Evolutionary conservation across 2,797 vertebrate species (phyloP), one percentile per base, ranked within the genome.

Genomic region (Chaetodon trifasciatus): DNA sequence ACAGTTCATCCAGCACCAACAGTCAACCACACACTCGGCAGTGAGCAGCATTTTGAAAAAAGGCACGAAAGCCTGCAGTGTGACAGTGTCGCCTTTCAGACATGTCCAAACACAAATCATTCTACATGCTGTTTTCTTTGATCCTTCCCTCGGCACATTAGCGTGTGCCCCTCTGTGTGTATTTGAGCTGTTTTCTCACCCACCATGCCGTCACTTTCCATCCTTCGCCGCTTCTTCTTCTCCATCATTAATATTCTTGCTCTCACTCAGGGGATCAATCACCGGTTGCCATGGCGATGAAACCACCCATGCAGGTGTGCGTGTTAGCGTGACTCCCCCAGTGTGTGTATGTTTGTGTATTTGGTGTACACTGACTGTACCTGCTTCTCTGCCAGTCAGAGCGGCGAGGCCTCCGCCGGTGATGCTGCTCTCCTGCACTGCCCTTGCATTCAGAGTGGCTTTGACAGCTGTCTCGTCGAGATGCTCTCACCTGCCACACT

Each of bases 271-370:
- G 87, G 91, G 91, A 95, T 95, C 94, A 94, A 89, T 95, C 92
- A 92, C 70, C 35, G 85, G 95, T 95, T 95, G 57, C 94, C 93
- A 93, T 93, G 90, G 92, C 77, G 64, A 94, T 86, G 62, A 84
- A 91, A 86, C 88, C 90, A 86, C 90, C 88, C 88, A 79, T 86
- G 89, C 89, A 92, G 86, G 89, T 89, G 82, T 58, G 4, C 69
- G 82, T 42, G 57, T 55, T 24, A 5, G 70, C 4, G 39, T 44
- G 72, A 56, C 60, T 66, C 60, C 53, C 24, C 53, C 15, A 1
- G 8, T 23, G 62, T 55, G 50, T 50, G 55, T 40, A 10, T 64
- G 65, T 65, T 21, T 5, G 56, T 55, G 70, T 74, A 66, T 40
- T 64, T 60, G 68, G 62, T 47, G 70, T 65, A 66, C 56, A 15